phyloP scores from a whole-genome alignment of 2,797 vertebrate species.

The Mus caroli region DNA sequence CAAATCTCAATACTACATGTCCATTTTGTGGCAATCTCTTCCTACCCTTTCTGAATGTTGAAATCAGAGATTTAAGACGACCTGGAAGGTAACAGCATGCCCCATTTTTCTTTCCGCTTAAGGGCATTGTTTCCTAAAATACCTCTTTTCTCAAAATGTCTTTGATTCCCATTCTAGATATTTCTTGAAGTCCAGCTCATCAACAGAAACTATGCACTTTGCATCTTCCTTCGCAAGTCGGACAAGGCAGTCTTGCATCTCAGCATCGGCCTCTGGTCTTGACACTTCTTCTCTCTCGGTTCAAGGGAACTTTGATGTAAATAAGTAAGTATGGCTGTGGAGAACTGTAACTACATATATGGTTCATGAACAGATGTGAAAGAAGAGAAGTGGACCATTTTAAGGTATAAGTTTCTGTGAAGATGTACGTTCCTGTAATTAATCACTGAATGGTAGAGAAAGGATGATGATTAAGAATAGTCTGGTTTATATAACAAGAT shows the following conservation, averaged over 20 bases:
- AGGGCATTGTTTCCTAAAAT: background rate
- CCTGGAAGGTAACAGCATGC: conserved; percentile 90
- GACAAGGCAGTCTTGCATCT: conserved; percentile 88
- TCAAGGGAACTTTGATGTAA: conserved; percentile 84
- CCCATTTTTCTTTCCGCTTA: background rate
- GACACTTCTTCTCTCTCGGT: conserved; percentile 85
- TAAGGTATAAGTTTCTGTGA: conserved; percentile 55
- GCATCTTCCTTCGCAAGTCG: conserved; percentile 83
- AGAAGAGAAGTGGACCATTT: conserved; percentile 52
- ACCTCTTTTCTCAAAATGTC: conserved; percentile 61
- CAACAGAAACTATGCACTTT: conserved; percentile 90
- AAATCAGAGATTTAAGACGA: conserved; percentile 95
- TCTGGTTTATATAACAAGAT: background rate
- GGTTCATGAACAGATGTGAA: background rate
- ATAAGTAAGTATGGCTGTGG: conserved; percentile 83
- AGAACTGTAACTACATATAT: conserved; percentile 3
- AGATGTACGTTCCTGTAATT: background rate
- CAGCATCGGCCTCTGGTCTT: conserved; percentile 87
- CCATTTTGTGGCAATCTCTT: conserved; percentile 98
- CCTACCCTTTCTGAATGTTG: conserved; percentile 96
- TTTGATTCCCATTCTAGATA: conserved; percentile 88
- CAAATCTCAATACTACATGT: conserved; percentile 98
- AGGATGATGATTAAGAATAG: background rate
- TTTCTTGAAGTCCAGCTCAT: conserved; percentile 92
- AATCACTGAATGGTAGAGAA: background rate